Conservation (phyloP, 1,140 invertebrate species). For the Heliconius hermathena region DNA sequence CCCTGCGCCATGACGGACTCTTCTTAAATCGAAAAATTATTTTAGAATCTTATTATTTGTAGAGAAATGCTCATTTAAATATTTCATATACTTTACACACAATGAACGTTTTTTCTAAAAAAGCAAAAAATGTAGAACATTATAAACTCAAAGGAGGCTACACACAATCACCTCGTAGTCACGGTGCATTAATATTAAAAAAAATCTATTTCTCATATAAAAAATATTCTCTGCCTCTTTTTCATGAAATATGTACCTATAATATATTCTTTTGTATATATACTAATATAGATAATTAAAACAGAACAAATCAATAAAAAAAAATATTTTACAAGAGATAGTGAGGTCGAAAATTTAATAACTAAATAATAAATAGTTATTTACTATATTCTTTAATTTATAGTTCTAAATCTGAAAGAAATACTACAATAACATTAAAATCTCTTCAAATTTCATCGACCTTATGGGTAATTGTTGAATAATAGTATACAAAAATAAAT, state of each 20-base stretch:
- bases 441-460: too few relatives aligned
- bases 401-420: too few relatives aligned
- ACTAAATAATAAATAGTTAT: too few relatives aligned
- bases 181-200: not conserved
- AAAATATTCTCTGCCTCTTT: not conserved
- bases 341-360: too few relatives aligned
- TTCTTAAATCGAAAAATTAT: not conserved
- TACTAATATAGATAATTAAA: too few relatives aligned
- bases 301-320: too few relatives aligned
- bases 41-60: not conserved
- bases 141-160: not conserved
- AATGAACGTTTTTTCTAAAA: not conserved
- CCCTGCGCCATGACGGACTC: not conserved
- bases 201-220: not conserved
- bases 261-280: not conserved
- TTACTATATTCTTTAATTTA: too few relatives aligned
- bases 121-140: not conserved
- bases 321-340: too few relatives aligned
- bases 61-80: not conserved
- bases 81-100: not conserved
- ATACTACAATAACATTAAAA: too few relatives aligned
- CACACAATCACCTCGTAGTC: slow-evolving; percentile 2
- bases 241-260: not conserved
- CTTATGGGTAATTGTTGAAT: too few relatives aligned
- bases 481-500: too few relatives aligned